phyloP scores from a whole-genome alignment of 1,140 invertebrate species.

The Drosophila pseudoobscura region DNA sequence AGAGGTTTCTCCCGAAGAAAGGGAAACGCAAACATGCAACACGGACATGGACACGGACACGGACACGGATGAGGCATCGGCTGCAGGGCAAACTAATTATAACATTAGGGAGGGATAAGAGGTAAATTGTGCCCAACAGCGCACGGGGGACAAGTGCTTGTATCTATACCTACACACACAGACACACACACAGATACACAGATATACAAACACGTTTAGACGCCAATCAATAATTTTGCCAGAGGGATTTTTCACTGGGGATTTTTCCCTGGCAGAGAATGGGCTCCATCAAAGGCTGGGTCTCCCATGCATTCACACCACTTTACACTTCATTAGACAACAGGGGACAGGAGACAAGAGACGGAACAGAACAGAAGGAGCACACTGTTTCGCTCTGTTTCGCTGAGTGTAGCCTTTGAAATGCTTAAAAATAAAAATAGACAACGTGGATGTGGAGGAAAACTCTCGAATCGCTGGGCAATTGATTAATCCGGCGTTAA shows the following conservation, averaged over 20 bases:
- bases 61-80: neutral
- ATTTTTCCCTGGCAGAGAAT: slow-evolving; percentile 6
- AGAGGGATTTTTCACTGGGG: slow-evolving; percentile 17
- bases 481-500: slow-evolving; percentile 78
- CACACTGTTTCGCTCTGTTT: slow-evolving; percentile 6
- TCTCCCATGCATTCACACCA: slow-evolving; percentile 65
- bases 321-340: slow-evolving; percentile 73
- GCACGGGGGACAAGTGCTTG: neutral
- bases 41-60: neutral
- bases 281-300: slow-evolving; percentile 61
- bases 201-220: slow-evolving; percentile 1
- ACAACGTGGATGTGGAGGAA: slow-evolving; percentile 33
- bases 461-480: slow-evolving; percentile 65
- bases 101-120: slow-evolving; percentile 1
- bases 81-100: slow-evolving; percentile 29
- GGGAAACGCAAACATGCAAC: slow-evolving; percentile 12
- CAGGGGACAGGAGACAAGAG: slow-evolving; percentile 12
- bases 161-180: slow-evolving; percentile 3
- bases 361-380: neutral
- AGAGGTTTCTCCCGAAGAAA: neutral
- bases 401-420: slow-evolving; percentile 53
- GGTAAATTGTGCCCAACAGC: neutral
- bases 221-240: slow-evolving; percentile 59
- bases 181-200: too few species aligned
- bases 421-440: slow-evolving; percentile 64